These are phyloP conservation scores for Drosophila punjabiensis DNA, from an alignment of 1,140 invertebrate genomes.

Conservation along the genomic window DNA sequence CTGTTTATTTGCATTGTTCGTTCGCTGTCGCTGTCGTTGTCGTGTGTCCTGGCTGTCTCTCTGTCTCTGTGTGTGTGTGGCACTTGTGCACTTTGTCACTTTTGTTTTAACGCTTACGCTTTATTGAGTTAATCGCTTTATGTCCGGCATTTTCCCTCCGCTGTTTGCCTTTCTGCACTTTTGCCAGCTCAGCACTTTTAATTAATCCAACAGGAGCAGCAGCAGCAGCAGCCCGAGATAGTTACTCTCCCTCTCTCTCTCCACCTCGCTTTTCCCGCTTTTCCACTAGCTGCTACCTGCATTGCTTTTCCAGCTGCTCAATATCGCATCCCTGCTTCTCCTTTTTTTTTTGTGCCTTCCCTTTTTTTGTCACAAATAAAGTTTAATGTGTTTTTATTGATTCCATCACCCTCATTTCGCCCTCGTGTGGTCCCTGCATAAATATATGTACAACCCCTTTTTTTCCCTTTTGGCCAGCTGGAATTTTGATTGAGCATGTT, in stretches of 20 bases:
- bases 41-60: constrained; percentile 11
- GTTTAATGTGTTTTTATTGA: constrained; percentile 77
- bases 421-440: constrained; percentile 32
- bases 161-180: constrained; percentile 72
- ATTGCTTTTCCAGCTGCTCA: constrained; percentile 48
- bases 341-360: constrained; percentile 1
- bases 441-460: constrained; percentile 29
- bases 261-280: neutral
- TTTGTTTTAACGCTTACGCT: constrained; percentile 75
- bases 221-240: constrained; percentile 38
- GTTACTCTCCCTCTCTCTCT: constrained; percentile 10
- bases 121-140: constrained; percentile 78
- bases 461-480: constrained; percentile 39
- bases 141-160: constrained; percentile 45
- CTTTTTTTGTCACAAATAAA: constrained; percentile 49
- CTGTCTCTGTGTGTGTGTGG: constrained; percentile 23
- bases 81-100: constrained; percentile 67
- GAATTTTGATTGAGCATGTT: constrained; percentile 72
- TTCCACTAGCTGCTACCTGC: constrained; percentile 34
- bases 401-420: constrained; percentile 43
- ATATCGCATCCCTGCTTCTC: constrained; percentile 5
- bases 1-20: constrained; percentile 66
- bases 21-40: constrained; percentile 15
- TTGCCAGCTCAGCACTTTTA: constrained; percentile 75
- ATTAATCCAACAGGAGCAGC: constrained; percentile 57